These are phyloP conservation scores for Chrysocyon brachyurus DNA, from an alignment of 2,797 vertebrate genomes.

Conservation along the genomic window DNA sequence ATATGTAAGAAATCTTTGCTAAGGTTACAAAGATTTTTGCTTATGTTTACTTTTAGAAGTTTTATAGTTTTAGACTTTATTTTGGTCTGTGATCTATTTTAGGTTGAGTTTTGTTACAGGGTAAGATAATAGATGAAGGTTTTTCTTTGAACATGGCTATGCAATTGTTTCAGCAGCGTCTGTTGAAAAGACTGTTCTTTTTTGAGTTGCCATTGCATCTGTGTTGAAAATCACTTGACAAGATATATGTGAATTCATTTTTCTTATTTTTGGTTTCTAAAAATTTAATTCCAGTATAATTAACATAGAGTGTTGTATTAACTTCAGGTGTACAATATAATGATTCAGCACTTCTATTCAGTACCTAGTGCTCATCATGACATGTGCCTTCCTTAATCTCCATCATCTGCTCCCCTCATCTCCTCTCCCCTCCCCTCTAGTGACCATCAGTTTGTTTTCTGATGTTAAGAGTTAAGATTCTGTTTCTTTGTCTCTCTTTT, in stretches of 20 bases:
- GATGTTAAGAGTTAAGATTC: neutral
- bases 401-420: neutral
- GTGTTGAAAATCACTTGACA: conserved; percentile 21
- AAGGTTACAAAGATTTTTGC: neutral
- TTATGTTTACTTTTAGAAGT: neutral
- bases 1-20: neutral
- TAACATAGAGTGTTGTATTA: neutral
- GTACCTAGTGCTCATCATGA: fast-evolving
- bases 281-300: neutral
- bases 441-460: neutral
- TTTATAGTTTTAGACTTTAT: neutral
- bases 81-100: neutral
- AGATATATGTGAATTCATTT: neutral
- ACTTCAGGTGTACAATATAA: neutral
- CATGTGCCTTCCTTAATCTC: neutral
- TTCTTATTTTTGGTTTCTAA: neutral
- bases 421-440: neutral
- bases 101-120: neutral
- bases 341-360: neutral
- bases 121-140: neutral
- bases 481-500: neutral
- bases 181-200: neutral
- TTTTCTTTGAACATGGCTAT: neutral
- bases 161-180: neutral
- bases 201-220: neutral